Evolutionary conservation across 2,113 vertebrate genomes (phyloP).

Genomic region (Tragelaphus strepsiceros): DNA sequence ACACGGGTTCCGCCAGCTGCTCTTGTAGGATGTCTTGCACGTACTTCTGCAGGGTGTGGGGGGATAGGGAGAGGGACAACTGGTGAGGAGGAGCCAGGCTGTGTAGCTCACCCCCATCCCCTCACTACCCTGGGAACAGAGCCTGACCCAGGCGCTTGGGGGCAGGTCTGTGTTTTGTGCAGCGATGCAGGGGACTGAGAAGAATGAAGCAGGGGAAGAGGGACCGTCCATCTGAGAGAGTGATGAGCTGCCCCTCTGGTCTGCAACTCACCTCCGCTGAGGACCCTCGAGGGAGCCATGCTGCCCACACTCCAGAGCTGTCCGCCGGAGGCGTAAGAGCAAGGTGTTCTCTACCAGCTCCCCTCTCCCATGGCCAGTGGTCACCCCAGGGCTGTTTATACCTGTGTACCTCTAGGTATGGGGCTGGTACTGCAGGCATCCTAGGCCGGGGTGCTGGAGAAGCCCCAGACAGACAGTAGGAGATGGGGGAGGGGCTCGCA

Average conservation of each 20-base stretch:
- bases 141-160: rapidly evolving
- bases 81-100: rapidly evolving
- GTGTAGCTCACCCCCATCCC: rapidly evolving
- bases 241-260: too few relatives aligned
- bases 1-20: conserved; percentile 90
- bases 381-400: rapidly evolving
- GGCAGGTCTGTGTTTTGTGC: background rate
- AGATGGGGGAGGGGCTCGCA: background rate
- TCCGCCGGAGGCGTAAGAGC: rapidly evolving
- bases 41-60: conserved; percentile 87
- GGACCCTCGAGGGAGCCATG: background rate
- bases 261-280: background rate
- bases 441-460: rapidly evolving
- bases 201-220: rapidly evolving
- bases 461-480: background rate
- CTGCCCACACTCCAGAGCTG: background rate
- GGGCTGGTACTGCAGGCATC: rapidly evolving
- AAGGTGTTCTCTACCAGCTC: background rate
- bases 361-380: background rate
- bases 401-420: rapidly evolving
- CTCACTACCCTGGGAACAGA: background rate
- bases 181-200: background rate
- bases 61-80: background rate
- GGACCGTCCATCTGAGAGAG: rapidly evolving
- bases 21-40: conserved; percentile 95